Conservation (phyloP, 2,888 invertebrate species). For the Dolomedes plantarius region DNA sequence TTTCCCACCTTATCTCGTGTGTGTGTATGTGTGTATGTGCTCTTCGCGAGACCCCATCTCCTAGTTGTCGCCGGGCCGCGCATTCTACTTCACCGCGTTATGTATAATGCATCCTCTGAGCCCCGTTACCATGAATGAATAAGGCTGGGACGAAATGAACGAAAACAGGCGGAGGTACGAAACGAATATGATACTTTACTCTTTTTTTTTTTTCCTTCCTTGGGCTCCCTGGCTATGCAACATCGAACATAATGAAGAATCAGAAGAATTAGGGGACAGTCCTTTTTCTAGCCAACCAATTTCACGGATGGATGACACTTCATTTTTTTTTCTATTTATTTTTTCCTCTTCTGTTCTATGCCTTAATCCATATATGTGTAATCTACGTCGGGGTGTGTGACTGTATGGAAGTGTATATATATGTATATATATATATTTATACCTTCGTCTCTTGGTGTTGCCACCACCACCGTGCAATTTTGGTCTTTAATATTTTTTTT, state of each 20-base stretch:
- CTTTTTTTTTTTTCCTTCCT: background rate
- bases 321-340: constrained; percentile 14
- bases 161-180: background rate
- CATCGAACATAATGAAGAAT: constrained; percentile 71
- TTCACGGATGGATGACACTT: constrained; percentile 53
- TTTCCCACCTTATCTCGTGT: background rate
- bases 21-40: background rate
- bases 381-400: background rate
- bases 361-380: constrained; percentile 14
- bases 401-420: background rate
- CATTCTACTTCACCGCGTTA: constrained; percentile 1
- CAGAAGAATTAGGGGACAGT: constrained; percentile 52
- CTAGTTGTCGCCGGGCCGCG: background rate
- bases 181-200: constrained; percentile 25
- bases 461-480: no score
- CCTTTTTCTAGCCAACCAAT: constrained; percentile 62
- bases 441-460: no score
- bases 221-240: constrained; percentile 47
- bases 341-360: background rate
- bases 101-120: constrained; percentile 28
- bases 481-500: no score
- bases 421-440: background rate
- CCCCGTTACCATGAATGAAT: constrained; percentile 36
- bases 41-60: background rate
- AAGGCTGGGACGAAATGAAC: constrained; percentile 5